Conservation (phyloP, 2,113 vertebrate species). For the Galemys pyrenaicus region DNA sequence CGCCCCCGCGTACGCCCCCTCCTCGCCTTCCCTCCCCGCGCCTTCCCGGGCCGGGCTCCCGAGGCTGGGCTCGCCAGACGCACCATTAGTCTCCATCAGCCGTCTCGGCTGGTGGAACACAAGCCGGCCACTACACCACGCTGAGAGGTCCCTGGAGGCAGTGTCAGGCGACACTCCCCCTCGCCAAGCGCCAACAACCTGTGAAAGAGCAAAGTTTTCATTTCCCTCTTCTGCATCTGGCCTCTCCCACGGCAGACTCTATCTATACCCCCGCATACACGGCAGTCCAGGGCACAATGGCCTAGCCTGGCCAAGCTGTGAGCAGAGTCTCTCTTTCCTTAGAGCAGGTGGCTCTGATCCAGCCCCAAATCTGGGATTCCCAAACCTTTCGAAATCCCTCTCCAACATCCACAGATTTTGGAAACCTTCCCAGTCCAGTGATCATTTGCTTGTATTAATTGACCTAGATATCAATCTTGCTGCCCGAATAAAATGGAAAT, state of each 20-base stretch:
- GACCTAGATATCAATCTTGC: background rate
- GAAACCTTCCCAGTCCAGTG: background rate
- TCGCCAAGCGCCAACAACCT: background rate
- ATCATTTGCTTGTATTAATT: background rate
- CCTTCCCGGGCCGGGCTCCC: background rate
- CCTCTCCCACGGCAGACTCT: background rate
- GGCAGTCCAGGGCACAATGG: background rate
- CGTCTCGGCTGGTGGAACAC: background rate
- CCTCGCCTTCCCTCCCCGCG: background rate
- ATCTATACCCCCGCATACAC: background rate
- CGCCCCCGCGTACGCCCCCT: background rate
- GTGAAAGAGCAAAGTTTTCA: constrained; percentile 46
- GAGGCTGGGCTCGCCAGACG: background rate
- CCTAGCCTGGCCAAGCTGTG: background rate
- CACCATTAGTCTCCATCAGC: background rate
- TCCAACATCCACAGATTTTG: background rate
- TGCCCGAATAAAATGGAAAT: background rate
- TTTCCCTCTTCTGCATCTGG: background rate
- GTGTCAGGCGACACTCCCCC: background rate
- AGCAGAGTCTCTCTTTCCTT: background rate
- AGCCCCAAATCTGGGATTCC: background rate
- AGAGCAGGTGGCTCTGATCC: background rate
- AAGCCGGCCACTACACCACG: background rate
- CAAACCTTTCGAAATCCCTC: background rate
- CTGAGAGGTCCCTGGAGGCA: background rate